These are phyloP conservation scores for Sarcophilus harrisii DNA, from an alignment of 2,797 vertebrate species.

Conservation along the genomic window DNA sequence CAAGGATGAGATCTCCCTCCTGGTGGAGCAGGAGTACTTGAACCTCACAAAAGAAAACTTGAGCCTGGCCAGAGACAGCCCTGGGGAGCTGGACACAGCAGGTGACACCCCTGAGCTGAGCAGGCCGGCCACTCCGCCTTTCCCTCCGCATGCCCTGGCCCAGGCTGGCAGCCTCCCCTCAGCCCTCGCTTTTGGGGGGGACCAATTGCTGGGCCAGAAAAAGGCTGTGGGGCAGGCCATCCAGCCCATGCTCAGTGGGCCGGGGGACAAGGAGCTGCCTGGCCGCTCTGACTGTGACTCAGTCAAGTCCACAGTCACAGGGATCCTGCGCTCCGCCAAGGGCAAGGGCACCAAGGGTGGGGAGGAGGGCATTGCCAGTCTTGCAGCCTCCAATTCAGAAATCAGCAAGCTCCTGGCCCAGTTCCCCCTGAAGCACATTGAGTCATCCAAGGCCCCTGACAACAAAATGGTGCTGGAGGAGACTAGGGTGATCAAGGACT, in stretches of 20 bases:
- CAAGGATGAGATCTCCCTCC: conserved; percentile 80
- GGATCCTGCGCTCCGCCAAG: conserved; percentile 63
- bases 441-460: conserved; percentile 26
- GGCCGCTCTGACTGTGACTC: conserved; percentile 71
- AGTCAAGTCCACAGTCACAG: conserved; percentile 52
- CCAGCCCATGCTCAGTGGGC: conserved; percentile 64
- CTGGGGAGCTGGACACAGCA: conserved; percentile 48
- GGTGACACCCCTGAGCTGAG: background rate
- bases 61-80: conserved; percentile 75
- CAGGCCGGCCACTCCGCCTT: background rate
- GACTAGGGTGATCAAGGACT: conserved; percentile 68
- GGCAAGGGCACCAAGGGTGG: conserved; percentile 52
- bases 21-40: conserved; percentile 83
- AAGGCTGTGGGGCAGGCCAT: conserved; percentile 54
- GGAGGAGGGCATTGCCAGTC: conserved; percentile 2
- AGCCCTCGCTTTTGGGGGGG: conserved; percentile 15
- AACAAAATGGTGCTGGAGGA: conserved; percentile 58
- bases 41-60: conserved; percentile 79
- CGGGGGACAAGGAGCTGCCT: background rate
- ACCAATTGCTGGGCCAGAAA: conserved; percentile 68
- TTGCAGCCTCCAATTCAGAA: conserved; percentile 61
- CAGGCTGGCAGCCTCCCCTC: conserved; percentile 9
- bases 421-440: conserved; percentile 40
- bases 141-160: conserved; percentile 1
- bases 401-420: conserved; percentile 76